These are phyloP conservation scores for Oreohelix idahoensis DNA, from an alignment of 1,140 invertebrate genomes.

Conservation along the genomic window DNA sequence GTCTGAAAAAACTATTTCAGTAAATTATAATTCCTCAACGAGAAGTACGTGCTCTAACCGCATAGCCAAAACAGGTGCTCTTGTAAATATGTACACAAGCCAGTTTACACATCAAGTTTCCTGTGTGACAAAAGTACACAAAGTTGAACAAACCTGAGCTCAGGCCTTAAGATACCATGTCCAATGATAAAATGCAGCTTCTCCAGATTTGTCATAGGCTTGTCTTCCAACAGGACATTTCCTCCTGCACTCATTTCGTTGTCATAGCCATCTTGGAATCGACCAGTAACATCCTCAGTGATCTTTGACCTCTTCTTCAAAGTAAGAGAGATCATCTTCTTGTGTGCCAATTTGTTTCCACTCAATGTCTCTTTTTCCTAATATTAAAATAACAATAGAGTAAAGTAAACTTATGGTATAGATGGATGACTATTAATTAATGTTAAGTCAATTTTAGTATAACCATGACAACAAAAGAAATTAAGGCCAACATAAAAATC, in stretches of 20 bases:
- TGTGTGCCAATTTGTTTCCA: conserved; percentile 64
- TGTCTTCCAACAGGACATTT: conserved; percentile 94
- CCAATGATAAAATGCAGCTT: conserved; percentile 99
- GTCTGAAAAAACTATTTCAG: too few species aligned
- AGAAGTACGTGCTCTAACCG: too few species aligned
- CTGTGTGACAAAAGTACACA: too few species aligned
- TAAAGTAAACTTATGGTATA: too few species aligned
- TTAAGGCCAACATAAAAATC: too few species aligned
- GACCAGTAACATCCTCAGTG: conserved; percentile 87
- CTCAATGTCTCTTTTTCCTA: background rate
- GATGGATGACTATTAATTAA: too few species aligned
- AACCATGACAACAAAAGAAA: too few species aligned
- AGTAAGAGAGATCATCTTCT: conserved; percentile 96
- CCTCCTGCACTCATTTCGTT: conserved; percentile 73
- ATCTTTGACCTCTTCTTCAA: conserved; percentile 97
- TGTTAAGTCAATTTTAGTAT: too few species aligned
- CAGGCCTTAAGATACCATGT: conserved; percentile 95
- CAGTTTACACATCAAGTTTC: too few species aligned
- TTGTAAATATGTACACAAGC: too few species aligned
- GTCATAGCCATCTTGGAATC: conserved; percentile 56
- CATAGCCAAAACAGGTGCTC: too few species aligned
- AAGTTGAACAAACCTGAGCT: conserved; percentile 81
- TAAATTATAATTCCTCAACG: too few species aligned
- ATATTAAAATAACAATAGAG: background rate
- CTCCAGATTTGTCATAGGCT: conserved; percentile 96